These are phyloP conservation scores for Tapera naevia DNA, from an alignment of 2,797 vertebrate species.

Conservation along the genomic window DNA sequence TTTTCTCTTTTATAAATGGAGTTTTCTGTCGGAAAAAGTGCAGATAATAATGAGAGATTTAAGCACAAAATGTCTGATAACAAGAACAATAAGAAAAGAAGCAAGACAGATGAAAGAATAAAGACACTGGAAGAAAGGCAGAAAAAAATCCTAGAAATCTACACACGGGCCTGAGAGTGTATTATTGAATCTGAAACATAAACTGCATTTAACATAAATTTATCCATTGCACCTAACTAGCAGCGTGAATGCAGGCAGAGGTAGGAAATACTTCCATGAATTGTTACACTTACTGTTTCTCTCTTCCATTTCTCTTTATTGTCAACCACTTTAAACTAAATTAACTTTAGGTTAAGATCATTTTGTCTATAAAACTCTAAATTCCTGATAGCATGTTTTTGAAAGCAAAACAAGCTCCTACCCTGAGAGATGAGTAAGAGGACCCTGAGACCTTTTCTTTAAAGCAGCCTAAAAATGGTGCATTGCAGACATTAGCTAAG, in stretches of 20 bases:
- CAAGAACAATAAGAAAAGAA: not conserved
- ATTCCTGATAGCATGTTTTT: not conserved
- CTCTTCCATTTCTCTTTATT: not conserved
- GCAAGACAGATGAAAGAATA: not conserved
- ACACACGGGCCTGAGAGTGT: not conserved
- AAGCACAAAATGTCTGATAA: not conserved
- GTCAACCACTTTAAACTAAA: not conserved
- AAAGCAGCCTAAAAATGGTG: not conserved
- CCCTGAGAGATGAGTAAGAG: not conserved
- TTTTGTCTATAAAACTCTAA: not conserved
- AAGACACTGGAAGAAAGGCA: not conserved
- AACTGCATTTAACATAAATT: not conserved
- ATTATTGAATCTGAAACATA: not conserved
- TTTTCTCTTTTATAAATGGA: not conserved
- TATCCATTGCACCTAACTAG: not conserved
- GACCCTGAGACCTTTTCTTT: conserved; percentile 22
- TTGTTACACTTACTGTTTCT: not conserved
- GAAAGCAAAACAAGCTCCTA: not conserved
- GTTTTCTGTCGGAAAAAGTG: not conserved
- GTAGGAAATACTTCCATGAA: not conserved
- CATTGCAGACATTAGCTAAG: not conserved
- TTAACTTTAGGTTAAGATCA: not conserved
- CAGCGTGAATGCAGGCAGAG: not conserved
- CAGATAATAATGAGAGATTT: not conserved
- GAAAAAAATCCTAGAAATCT: not conserved